phyloP scores from a whole-genome alignment of 1,140 invertebrate genomes.

The Lordiphosa stackelbergi region DNA sequence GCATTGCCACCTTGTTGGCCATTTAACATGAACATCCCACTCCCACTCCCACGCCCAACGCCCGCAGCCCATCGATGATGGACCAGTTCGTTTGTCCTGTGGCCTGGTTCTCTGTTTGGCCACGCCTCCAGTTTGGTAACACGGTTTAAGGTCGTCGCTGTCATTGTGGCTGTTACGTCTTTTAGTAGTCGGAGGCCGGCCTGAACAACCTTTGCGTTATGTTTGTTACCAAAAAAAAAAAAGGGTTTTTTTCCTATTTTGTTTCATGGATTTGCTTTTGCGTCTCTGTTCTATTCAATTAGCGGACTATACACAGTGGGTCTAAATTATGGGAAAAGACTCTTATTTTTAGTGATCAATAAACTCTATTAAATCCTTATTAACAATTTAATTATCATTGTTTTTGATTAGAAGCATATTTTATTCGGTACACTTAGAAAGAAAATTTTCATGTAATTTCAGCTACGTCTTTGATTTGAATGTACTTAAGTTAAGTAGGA shows the following conservation, averaged over 20 bases:
- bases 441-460: too few species aligned
- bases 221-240: conserved; percentile 11
- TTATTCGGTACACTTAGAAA: too few species aligned
- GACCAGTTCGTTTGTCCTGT: conserved; percentile 17
- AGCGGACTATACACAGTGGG: conserved; percentile 26
- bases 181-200: neutral
- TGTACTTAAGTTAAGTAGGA: too few species aligned
- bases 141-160: conserved; percentile 17
- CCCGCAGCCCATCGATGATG: conserved; percentile 1
- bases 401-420: too few species aligned
- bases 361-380: too few species aligned
- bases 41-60: conserved; percentile 2
- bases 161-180: neutral
- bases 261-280: conserved; percentile 33
- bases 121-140: conserved; percentile 18
- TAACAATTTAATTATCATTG: too few species aligned
- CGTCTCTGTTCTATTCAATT: conserved; percentile 43
- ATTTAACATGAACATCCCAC: conserved; percentile 53
- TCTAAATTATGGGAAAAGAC: neutral
- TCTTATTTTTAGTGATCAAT: too few species aligned
- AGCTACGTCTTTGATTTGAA: too few species aligned
- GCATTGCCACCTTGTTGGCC: conserved; percentile 72
- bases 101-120: conserved; percentile 13
- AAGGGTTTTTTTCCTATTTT: conserved; percentile 7
- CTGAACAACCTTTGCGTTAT: conserved; percentile 15